phyloP scores from a whole-genome alignment of 2,797 vertebrate genomes.

The Gymnocypris eckloni region DNA sequence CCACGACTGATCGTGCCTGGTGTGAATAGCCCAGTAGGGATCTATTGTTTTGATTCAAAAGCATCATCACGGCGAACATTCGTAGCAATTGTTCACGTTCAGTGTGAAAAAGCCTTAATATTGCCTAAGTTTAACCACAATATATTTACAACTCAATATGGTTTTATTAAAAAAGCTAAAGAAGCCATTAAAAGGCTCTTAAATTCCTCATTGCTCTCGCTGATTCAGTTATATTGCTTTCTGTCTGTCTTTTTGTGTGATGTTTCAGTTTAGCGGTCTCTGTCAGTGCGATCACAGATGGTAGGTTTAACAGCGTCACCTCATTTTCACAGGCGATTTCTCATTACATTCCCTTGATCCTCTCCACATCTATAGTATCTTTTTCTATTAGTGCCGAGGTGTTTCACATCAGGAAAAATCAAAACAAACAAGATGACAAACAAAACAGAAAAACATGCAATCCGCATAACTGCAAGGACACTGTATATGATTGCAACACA shows the following conservation, averaged over 20 bases:
- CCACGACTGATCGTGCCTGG: neutral
- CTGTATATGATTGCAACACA: neutral
- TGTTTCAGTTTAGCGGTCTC: slow-evolving; percentile 4
- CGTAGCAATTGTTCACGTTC: neutral
- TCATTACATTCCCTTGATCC: slow-evolving; percentile 32
- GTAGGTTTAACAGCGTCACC: slow-evolving; percentile 31
- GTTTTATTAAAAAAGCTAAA: neutral
- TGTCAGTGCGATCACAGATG: slow-evolving; percentile 7
- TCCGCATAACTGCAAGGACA: neutral
- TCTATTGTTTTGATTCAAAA: neutral
- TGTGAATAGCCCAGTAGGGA: neutral
- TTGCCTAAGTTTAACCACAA: neutral
- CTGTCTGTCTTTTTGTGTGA: slow-evolving; percentile 34
- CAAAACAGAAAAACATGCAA: neutral
- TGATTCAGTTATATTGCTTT: slow-evolving; percentile 38
- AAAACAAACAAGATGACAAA: slow-evolving; percentile 28
- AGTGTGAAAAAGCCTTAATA: neutral
- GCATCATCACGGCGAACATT: neutral
- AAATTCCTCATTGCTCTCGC: neutral
- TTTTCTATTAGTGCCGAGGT: slow-evolving; percentile 28
- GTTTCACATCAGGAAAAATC: slow-evolving; percentile 39
- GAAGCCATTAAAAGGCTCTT: neutral
- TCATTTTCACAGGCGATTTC: slow-evolving; percentile 27
- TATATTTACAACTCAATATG: slow-evolving; percentile 7
- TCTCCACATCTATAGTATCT: slow-evolving; percentile 22